A percentile compares a stretch with the other conserved stretches of the same genome.
Evolutionary conservation across 1,140 invertebrate genomes (phyloP).

Genomic region (Cherax quadricarinatus): DNA sequence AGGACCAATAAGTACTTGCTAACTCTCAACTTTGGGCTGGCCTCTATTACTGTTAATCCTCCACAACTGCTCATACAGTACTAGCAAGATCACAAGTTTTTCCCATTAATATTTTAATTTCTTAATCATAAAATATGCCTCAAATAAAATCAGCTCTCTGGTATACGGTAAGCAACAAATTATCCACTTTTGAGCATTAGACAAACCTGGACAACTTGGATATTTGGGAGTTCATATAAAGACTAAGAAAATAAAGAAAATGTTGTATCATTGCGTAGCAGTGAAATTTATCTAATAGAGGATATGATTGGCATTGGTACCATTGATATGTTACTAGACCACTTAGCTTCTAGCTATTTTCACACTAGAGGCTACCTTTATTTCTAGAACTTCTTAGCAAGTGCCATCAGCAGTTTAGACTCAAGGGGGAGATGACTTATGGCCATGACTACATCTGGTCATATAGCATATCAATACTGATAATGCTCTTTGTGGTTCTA

Average conservation of each 20-base stretch:
- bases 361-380: not conserved
- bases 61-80: not conserved
- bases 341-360: not conserved
- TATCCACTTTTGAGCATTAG: not conserved
- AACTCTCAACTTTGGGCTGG: not conserved
- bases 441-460: not conserved
- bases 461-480: constrained; percentile 21
- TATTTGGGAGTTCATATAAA: not conserved
- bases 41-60: not conserved
- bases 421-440: not conserved
- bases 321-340: constrained; percentile 17
- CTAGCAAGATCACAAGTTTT: not conserved
- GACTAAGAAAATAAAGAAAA: not conserved
- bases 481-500: constrained; percentile 7
- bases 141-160: not conserved
- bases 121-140: not conserved
- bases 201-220: not conserved
- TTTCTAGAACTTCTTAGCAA: not conserved
- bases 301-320: not conserved
- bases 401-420: not conserved
- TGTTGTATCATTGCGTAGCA: not conserved
- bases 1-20: not conserved
- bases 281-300: not conserved
- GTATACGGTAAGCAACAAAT: not conserved
- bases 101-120: not conserved